phyloP scores from a whole-genome alignment of 2,113 vertebrate species.

The Petroica traversi region DNA sequence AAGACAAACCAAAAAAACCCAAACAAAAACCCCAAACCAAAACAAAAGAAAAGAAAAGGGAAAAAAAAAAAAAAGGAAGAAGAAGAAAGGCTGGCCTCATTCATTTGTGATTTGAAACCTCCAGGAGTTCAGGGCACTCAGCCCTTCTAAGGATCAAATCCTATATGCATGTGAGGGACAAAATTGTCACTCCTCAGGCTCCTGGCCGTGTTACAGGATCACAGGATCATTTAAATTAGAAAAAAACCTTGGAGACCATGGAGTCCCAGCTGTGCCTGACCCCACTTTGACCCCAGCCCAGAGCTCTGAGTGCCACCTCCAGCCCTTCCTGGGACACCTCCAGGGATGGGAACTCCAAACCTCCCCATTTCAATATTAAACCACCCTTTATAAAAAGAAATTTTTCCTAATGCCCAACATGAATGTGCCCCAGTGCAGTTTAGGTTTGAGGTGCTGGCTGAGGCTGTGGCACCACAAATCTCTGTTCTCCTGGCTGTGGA shows the following conservation, averaged over 20 bases:
- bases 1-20: no score
- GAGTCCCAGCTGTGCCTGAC: rapidly evolving
- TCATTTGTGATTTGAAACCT: neutral
- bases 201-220: neutral
- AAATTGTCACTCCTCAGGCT: neutral
- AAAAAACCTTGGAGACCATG: neutral
- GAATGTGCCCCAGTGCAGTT: no score
- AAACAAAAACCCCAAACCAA: neutral
- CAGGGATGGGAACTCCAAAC: neutral
- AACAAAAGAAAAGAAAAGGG: no score
- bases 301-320: neutral
- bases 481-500: no score
- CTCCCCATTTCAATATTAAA: neutral
- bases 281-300: neutral
- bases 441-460: neutral
- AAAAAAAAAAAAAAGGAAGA: no score
- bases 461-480: neutral
- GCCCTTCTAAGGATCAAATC: neutral
- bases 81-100: neutral
- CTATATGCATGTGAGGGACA: neutral
- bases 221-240: neutral
- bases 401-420: rapidly evolving
- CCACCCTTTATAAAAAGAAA: neutral
- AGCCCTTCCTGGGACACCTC: neutral
- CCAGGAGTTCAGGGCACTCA: neutral